These are phyloP conservation scores for Sicus ferrugineus DNA, from an alignment of 2,888 invertebrate genomes.

Conservation along the genomic window DNA sequence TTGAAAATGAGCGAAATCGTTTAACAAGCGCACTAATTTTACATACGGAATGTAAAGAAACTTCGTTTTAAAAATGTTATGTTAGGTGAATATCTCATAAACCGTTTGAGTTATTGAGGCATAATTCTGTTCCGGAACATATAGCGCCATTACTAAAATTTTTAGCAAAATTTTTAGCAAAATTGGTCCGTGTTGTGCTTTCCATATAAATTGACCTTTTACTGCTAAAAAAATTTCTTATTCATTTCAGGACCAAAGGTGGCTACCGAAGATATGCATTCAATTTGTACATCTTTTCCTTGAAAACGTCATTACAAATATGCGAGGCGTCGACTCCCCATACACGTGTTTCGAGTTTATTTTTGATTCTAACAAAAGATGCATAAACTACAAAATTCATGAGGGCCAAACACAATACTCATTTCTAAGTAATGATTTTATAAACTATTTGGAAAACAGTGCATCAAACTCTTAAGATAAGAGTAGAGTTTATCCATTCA, in stretches of 20 bases:
- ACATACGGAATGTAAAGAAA: no score
- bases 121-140: no score
- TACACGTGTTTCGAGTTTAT: slow-evolving; percentile 12
- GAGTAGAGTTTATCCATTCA: no score
- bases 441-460: background rate
- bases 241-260: slow-evolving; percentile 5
- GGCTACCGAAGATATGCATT: slow-evolving; percentile 12
- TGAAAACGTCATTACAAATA: background rate
- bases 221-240: background rate
- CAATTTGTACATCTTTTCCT: slow-evolving; percentile 10
- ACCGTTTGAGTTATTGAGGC: no score
- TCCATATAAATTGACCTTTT: background rate
- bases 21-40: no score
- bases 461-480: background rate
- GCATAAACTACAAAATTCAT: slow-evolving; percentile 17
- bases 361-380: background rate
- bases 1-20: no score
- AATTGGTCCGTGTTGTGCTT: background rate
- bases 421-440: slow-evolving; percentile 15
- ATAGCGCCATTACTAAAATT: no score
- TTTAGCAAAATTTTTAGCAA: background rate
- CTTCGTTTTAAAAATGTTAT: no score
- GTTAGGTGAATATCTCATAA: no score
- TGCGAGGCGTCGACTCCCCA: slow-evolving; percentile 1
- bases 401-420: slow-evolving; percentile 5